Percentiles rank a stretch among this genome's conserved stretches.
These are phyloP conservation scores for Pimephales promelas DNA, from an alignment of 2,113 vertebrate species.

Conservation along the genomic window DNA sequence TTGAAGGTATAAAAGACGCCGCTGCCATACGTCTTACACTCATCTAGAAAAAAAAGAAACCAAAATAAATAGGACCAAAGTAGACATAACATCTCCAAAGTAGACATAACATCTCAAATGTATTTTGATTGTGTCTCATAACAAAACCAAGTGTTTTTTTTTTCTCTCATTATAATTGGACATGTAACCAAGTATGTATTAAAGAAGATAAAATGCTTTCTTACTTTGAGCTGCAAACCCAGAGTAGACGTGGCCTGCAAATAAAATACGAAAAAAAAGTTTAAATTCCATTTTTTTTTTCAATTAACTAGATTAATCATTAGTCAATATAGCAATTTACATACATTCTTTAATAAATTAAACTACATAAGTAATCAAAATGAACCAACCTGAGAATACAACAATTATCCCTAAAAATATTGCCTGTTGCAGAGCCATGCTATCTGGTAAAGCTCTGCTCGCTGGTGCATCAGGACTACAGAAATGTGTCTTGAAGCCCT, in stretches of 20 bases:
- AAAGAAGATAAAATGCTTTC: background rate
- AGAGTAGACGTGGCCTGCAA: slow-evolving; percentile 21
- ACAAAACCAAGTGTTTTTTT: background rate
- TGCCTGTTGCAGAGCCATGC: slow-evolving; percentile 22
- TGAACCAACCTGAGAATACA: slow-evolving; percentile 41
- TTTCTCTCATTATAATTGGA: no score
- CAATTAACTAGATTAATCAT: background rate
- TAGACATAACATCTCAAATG: no score
- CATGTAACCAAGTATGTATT: background rate
- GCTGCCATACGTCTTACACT: slow-evolving; percentile 72
- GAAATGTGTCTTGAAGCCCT: background rate
- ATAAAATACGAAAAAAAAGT: background rate
- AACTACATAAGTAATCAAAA: background rate
- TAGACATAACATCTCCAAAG: background rate
- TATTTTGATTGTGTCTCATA: no score
- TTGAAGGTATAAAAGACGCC: slow-evolving; percentile 67
- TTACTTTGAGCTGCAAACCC: slow-evolving; percentile 41
- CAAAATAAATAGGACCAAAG: background rate
- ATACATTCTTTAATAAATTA: background rate
- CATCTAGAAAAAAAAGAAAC: slow-evolving; percentile 55
- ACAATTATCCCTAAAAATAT: slow-evolving; percentile 27
- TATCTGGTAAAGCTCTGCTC: background rate
- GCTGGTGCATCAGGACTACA: background rate
- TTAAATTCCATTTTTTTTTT: background rate
- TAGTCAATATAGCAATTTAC: background rate